phyloP scores from a whole-genome alignment of 2,888 invertebrate species.

The Drepana falcataria region DNA sequence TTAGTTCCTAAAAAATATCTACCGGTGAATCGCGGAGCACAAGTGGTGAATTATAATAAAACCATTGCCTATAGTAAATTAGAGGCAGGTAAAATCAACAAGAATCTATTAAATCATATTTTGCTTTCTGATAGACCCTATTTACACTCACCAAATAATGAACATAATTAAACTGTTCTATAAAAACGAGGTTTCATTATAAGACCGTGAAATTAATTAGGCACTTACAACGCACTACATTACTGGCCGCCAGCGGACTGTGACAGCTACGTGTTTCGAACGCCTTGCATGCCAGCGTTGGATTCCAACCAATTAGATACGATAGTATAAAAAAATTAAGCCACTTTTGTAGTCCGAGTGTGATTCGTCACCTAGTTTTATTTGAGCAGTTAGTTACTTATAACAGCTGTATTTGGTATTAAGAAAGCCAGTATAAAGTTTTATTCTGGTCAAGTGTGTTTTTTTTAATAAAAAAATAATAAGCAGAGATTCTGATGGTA shows the following conservation, averaged over 20 bases:
- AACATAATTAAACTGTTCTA: constrained; percentile 30
- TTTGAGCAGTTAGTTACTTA: neutral
- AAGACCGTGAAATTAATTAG: constrained; percentile 53
- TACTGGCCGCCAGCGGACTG: constrained; percentile 38
- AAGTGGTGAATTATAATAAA: no score
- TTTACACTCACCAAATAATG: constrained; percentile 20
- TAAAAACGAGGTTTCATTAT: constrained; percentile 33
- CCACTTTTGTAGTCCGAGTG: neutral
- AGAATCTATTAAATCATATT: neutral
- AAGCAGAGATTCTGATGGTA: no score
- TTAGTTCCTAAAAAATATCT: no score
- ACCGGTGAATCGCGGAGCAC: no score
- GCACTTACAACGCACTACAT: constrained; percentile 36
- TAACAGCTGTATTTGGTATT: no score
- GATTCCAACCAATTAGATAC: constrained; percentile 30
- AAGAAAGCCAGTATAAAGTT: no score
- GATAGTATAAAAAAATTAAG: neutral
- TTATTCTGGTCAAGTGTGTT: no score
- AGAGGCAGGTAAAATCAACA: no score
- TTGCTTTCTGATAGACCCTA: constrained; percentile 3
- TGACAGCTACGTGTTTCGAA: constrained; percentile 43
- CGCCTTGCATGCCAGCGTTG: constrained; percentile 31
- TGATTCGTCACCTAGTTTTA: constrained; percentile 1
- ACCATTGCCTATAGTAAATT: no score
- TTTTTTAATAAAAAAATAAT: no score